These are phyloP conservation scores for Monochamus saltuarius DNA, from an alignment of 1,140 invertebrate species.

Conservation along the genomic window DNA sequence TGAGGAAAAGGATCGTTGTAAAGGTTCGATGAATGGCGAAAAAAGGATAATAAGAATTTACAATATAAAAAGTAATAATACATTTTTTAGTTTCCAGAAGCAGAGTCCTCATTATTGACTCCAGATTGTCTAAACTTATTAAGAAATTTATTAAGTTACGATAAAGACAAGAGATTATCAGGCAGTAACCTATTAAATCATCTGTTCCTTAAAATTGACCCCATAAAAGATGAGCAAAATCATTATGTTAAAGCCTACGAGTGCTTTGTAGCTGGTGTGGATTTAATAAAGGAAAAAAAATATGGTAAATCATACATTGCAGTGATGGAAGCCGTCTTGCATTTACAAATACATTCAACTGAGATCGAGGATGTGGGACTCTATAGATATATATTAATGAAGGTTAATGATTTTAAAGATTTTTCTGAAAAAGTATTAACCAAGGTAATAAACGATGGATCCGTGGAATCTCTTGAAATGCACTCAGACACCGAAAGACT, in stretches of 20 bases:
- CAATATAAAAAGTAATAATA: not conserved
- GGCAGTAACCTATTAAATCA: constrained; percentile 9
- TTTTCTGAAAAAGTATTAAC: not conserved
- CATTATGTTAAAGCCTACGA: not conserved
- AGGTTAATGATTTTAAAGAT: not conserved
- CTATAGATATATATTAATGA: not conserved
- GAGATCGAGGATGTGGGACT: not conserved
- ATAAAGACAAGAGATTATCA: not conserved
- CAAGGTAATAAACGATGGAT: not conserved
- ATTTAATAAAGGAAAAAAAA: not conserved
- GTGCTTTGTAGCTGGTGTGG: not conserved
- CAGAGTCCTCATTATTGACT: not conserved
- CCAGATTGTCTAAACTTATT: constrained; percentile 6
- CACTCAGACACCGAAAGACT: not conserved
- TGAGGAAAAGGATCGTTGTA: constrained; percentile 1
- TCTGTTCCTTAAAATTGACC: constrained; percentile 10
- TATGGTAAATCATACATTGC: not conserved
- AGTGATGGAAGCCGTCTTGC: not conserved
- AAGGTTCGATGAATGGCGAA: not conserved
- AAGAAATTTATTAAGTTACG: constrained; percentile 10
- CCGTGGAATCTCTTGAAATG: not conserved
- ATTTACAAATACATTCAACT: not conserved
- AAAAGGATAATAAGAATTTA: not conserved
- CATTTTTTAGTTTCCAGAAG: constrained; percentile 12
- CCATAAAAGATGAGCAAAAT: not conserved